Evolutionary conservation across 2,113 vertebrate species (phyloP).

Genomic region (Python bivittatus): DNA sequence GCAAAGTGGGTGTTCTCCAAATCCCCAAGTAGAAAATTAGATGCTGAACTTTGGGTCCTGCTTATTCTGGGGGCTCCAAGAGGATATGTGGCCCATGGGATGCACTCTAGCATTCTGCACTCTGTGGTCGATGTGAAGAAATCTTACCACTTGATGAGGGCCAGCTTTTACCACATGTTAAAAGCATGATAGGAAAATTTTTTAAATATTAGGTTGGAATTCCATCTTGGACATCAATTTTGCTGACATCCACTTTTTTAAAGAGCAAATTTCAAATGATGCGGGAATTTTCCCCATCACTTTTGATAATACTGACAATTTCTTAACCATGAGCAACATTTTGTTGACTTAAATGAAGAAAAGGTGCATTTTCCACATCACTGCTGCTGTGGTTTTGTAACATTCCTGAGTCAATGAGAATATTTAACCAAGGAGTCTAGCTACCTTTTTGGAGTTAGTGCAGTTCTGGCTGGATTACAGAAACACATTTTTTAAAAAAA

Average conservation of each 20-base stretch:
- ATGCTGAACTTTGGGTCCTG: background rate
- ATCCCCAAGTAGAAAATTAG: background rate
- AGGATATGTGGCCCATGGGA: background rate
- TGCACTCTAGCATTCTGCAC: background rate
- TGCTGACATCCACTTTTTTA: background rate
- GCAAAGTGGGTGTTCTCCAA: background rate
- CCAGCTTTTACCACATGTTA: background rate
- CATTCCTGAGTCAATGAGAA: background rate
- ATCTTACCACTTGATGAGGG: background rate
- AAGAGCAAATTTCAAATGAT: background rate
- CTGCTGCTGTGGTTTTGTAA: constrained; percentile 56
- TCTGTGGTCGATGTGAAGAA: background rate
- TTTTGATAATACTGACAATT: constrained; percentile 47
- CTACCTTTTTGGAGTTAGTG: constrained; percentile 75
- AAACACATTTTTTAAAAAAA: constrained; percentile 67
- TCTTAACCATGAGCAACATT: constrained; percentile 35
- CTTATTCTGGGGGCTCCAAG: background rate
- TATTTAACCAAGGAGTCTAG: constrained; percentile 72
- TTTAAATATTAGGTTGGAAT: background rate
- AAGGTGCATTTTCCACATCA: constrained; percentile 40
- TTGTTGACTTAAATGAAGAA: constrained; percentile 33
- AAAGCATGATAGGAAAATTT: background rate
- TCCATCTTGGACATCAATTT: background rate
- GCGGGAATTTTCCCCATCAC: constrained; percentile 38
- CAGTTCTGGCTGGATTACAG: constrained; percentile 72